Percentiles rank a stretch among this genome's conserved stretches.
These are phyloP conservation scores for Scopus umbretta DNA, from an alignment of 2,113 vertebrate species.

Conservation along the genomic window DNA sequence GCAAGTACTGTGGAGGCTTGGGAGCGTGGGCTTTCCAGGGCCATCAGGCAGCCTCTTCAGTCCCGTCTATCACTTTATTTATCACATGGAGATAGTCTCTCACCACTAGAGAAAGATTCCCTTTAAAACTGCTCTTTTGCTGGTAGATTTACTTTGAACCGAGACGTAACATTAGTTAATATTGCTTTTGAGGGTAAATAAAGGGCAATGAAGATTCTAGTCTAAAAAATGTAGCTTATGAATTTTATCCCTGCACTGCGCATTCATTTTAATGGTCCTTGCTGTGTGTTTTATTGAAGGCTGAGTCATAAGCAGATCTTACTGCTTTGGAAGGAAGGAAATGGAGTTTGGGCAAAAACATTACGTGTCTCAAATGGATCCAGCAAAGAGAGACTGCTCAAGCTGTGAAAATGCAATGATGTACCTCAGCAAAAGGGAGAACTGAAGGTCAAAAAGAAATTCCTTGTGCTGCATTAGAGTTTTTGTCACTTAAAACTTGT, in stretches of 20 bases:
- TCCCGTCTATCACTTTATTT: background rate
- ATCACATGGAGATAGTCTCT: background rate
- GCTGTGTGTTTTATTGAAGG: constrained; percentile 32
- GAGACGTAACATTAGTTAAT: background rate
- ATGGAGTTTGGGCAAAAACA: background rate
- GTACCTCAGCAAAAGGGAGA: background rate
- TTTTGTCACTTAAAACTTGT: background rate
- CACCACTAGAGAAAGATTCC: background rate
- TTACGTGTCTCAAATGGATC: background rate
- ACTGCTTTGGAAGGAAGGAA: constrained; percentile 16
- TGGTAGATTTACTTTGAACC: background rate
- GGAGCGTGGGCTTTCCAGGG: background rate
- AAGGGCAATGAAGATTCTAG: background rate
- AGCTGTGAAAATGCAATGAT: background rate
- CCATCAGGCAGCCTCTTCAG: background rate
- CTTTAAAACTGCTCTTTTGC: background rate
- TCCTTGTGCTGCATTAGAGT: background rate
- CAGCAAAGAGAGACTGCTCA: background rate
- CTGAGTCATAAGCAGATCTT: constrained; percentile 44
- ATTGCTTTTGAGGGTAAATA: background rate
- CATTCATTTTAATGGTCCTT: constrained; percentile 10
- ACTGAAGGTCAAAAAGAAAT: background rate
- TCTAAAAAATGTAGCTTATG: background rate
- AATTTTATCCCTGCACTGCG: background rate
- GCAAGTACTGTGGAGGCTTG: accelerated